phyloP scores from a whole-genome alignment of 1,140 invertebrate species.

The Magallana gigas region DNA sequence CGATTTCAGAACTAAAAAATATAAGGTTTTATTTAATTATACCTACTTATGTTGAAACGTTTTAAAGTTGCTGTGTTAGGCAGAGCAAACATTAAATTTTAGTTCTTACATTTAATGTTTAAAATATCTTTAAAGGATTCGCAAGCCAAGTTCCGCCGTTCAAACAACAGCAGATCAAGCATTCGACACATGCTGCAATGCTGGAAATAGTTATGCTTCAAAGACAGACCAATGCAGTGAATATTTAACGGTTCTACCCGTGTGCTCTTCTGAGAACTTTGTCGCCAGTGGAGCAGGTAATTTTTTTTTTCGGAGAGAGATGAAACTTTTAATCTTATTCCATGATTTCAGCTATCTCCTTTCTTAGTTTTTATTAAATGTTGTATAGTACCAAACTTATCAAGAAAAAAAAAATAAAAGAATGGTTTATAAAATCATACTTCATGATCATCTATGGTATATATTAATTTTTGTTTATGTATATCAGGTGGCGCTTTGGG shows the following conservation, averaged over 20 bases:
- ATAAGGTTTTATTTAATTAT: no score
- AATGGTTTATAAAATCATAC: no score
- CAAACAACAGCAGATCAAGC: background rate
- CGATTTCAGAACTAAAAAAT: no score
- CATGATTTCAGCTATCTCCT: background rate
- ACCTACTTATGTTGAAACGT: no score
- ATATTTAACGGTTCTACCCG: background rate
- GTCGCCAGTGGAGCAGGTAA: slow-evolving; percentile 23
- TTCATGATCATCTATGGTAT: no score
- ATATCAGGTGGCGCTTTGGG: slow-evolving; percentile 39
- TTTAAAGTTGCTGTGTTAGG: no score
- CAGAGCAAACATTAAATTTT: no score
- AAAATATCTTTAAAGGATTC: background rate
- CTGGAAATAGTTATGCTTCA: background rate
- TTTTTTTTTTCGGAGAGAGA: background rate
- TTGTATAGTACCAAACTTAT: no score
- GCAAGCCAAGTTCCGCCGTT: background rate
- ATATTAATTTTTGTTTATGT: background rate
- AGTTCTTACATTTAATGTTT: no score
- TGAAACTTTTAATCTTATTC: background rate
- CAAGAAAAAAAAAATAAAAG: no score
- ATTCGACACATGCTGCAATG: slow-evolving; percentile 6
- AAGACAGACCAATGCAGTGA: background rate
- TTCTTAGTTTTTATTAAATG: background rate
- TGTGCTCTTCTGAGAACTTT: slow-evolving; percentile 18